These are phyloP conservation scores for Epizoanthus scotinus DNA, from an alignment of 92 coral and sea anemone genomes.

Conservation along the genomic window DNA sequence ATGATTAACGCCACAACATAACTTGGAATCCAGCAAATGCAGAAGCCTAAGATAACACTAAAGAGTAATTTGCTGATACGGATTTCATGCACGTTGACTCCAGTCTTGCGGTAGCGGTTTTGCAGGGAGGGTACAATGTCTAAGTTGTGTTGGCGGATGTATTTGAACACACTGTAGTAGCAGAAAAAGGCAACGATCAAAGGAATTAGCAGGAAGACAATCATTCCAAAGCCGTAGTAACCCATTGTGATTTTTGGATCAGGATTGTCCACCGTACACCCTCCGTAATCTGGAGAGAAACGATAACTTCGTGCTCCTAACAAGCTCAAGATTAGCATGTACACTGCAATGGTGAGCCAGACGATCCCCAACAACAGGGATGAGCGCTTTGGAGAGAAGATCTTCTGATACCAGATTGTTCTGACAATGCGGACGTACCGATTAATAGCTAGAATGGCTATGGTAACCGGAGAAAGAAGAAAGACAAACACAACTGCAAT, in stretches of 20 bases:
- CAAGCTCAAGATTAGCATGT: slow-evolving; percentile 26
- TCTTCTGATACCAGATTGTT: slow-evolving; percentile 17
- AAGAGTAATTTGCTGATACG: slow-evolving; percentile 36
- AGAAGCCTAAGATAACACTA: slow-evolving; percentile 20
- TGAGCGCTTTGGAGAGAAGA: slow-evolving; percentile 37
- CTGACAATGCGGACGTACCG: slow-evolving; percentile 41
- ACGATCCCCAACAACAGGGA: slow-evolving; percentile 16
- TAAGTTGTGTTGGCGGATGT: slow-evolving; percentile 10
- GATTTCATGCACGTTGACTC: slow-evolving; percentile 32
- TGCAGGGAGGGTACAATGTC: slow-evolving; percentile 27
- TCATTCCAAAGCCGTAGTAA: too few relatives aligned
- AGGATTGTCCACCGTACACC: slow-evolving; percentile 35
- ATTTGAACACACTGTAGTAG: too few relatives aligned
- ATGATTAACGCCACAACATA: slow-evolving; percentile 42
- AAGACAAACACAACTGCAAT: slow-evolving; percentile 26
- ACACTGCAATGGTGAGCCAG: slow-evolving; percentile 33
- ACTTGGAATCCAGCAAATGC: slow-evolving; percentile 50
- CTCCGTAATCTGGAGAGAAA: slow-evolving; percentile 43
- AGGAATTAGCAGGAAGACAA: too few relatives aligned
- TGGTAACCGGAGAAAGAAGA: slow-evolving; percentile 46
- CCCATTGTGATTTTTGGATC: neutral
- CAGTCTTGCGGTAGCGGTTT: neutral
- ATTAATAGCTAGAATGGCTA: slow-evolving; percentile 45
- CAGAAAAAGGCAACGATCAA: too few relatives aligned
- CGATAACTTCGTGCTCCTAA: slow-evolving; percentile 11